A percentile compares a stretch with the other conserved stretches of the same genome.
These are phyloP conservation scores for Palythoa grandiflora DNA, from an alignment of 92 coral and sea anemone species.

Conservation along the genomic window DNA sequence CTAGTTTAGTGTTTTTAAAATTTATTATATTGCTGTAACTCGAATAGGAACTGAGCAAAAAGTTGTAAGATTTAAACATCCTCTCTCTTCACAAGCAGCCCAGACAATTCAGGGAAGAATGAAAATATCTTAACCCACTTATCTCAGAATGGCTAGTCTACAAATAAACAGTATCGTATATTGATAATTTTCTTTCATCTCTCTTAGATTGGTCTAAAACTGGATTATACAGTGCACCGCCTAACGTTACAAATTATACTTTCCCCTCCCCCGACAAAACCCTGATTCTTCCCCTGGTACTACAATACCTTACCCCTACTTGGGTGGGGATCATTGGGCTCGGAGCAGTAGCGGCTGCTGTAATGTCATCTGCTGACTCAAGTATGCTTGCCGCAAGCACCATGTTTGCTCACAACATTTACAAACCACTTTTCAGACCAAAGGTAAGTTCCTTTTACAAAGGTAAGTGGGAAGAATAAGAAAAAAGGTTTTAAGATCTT, in stretches of 20 bases:
- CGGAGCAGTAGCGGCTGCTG: constrained; percentile 60
- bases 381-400: constrained; percentile 87
- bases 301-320: constrained; percentile 38
- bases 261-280: constrained; percentile 56
- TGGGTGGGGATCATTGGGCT: constrained; percentile 52
- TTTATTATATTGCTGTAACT: no score
- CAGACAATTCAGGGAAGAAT: no score
- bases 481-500: not conserved
- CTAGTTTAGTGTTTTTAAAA: no score
- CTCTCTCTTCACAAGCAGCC: no score
- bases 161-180: no score
- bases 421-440: constrained; percentile 84
- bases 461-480: not conserved
- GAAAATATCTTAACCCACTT: no score
- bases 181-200: not conserved
- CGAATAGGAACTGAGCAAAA: no score
- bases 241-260: constrained; percentile 40
- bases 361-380: constrained; percentile 96
- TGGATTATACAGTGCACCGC: constrained; percentile 41
- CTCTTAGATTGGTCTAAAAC: constrained; percentile 80
- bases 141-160: no score
- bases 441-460: constrained; percentile 52
- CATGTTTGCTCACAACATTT: constrained; percentile 89
- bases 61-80: no score
- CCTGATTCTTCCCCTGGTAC: constrained; percentile 63